Percentiles rank a stretch among this genome's conserved stretches.
Conservation (phyloP, 1,140 invertebrate genomes). For the Eriocheir sinensis region DNA sequence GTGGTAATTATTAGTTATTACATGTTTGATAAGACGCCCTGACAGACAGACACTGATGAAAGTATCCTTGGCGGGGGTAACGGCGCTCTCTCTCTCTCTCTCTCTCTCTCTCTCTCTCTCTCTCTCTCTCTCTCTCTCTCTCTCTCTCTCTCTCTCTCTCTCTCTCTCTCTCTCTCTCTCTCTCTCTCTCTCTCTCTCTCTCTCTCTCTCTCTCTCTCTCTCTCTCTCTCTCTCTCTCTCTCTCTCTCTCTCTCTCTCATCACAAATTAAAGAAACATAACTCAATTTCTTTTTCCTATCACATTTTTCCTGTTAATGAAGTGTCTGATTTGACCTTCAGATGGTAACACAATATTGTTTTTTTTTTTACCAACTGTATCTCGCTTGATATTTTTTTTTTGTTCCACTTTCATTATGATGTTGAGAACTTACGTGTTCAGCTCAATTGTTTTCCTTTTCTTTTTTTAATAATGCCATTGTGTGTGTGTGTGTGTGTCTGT, state of each 20-base stretch:
- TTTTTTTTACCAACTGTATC: neutral
- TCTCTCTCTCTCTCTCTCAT: neutral
- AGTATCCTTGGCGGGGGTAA: slow-evolving; percentile 23
- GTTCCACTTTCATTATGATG: no score
- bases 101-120: neutral
- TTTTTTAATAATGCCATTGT: neutral
- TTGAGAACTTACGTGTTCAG: no score
- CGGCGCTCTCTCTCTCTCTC: neutral
- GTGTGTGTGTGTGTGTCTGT: slow-evolving; percentile 31
- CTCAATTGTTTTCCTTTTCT: neutral
- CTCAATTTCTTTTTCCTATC: neutral
- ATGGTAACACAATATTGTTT: neutral
- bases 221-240: slow-evolving; percentile 22
- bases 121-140: slow-evolving; percentile 22
- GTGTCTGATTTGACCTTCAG: neutral
- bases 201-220: slow-evolving; percentile 22
- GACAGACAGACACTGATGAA: slow-evolving; percentile 45
- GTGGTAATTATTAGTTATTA: slow-evolving; percentile 50
- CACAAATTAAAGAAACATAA: neutral
- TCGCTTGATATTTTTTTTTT: neutral
- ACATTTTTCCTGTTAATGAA: neutral
- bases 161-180: slow-evolving; percentile 20
- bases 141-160: slow-evolving; percentile 22
- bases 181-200: neutral
- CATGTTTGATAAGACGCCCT: slow-evolving; percentile 43